Percentiles rank a stretch among this genome's conserved stretches.
Evolutionary conservation across 2,113 vertebrate species (phyloP).

Genomic region (Heterotilapia buettikoferi): DNA sequence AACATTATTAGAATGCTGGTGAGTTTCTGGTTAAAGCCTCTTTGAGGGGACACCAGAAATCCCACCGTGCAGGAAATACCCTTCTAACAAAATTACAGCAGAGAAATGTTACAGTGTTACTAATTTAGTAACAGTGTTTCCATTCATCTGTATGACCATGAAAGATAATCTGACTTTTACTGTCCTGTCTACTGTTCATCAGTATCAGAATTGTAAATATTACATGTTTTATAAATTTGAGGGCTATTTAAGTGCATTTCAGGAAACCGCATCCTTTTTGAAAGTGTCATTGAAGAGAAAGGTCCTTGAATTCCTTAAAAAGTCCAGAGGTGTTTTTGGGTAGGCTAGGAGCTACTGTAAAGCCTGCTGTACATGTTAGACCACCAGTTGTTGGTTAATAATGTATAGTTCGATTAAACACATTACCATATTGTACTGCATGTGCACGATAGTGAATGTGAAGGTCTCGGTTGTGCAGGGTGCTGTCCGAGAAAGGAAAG

Average conservation of each 20-base stretch:
- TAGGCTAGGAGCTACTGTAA: not conserved
- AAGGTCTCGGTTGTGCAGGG: constrained; percentile 48
- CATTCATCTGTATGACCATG: not conserved
- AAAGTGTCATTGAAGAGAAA: not conserved
- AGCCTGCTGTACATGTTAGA: not conserved
- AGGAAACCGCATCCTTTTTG: fast-evolving
- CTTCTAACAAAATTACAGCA: not conserved
- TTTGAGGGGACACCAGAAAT: not conserved
- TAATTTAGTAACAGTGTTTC: not conserved
- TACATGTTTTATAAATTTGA: not conserved
- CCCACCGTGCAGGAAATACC: not conserved
- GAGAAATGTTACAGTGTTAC: not conserved
- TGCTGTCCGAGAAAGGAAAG: constrained; percentile 76
- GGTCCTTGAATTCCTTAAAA: not conserved
- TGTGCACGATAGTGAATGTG: not conserved
- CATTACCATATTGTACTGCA: not conserved
- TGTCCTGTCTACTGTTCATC: not conserved
- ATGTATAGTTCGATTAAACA: not conserved
- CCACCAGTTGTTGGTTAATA: not conserved
- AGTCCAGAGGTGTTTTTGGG: not conserved
- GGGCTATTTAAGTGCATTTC: not conserved
- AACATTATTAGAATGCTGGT: not conserved
- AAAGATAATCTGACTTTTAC: not conserved
- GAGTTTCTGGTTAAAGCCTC: not conserved
- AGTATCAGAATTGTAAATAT: not conserved